Evolutionary conservation across 2,888 invertebrate genomes (phyloP).

Genomic region (Palloptera scutellata): DNA sequence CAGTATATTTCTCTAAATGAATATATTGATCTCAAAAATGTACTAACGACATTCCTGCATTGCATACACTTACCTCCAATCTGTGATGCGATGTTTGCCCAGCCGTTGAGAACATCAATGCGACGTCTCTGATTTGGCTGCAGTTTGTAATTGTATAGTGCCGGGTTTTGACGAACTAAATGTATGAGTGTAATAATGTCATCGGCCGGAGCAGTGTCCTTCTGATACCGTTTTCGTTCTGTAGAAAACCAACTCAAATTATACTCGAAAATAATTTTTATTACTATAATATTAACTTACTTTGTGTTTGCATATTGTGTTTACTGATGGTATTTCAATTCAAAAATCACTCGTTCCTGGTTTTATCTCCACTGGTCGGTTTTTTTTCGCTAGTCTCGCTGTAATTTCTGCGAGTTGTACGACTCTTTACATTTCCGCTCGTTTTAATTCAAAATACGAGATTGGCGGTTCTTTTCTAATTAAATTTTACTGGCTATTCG

Average conservation of each 20-base stretch:
- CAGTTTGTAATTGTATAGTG: slow-evolving; percentile 59
- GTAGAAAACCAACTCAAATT: background rate
- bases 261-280: background rate
- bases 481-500: no score
- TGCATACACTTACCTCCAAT: slow-evolving; percentile 53
- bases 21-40: background rate
- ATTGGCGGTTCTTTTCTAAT: background rate
- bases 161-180: slow-evolving; percentile 58
- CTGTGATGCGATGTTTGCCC: slow-evolving; percentile 55
- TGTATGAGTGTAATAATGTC: slow-evolving; percentile 58
- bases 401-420: slow-evolving; percentile 26
- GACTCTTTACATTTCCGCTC: slow-evolving; percentile 23
- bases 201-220: slow-evolving; percentile 57
- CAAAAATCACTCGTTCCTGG: slow-evolving; percentile 18
- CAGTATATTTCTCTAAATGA: slow-evolving; percentile 50
- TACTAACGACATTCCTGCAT: background rate
- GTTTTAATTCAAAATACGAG: slow-evolving; percentile 25
- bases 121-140: slow-evolving; percentile 56
- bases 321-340: slow-evolving; percentile 1
- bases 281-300: slow-evolving; percentile 31
- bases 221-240: slow-evolving; percentile 59
- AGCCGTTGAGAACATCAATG: slow-evolving; percentile 54
- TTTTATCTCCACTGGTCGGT: slow-evolving; percentile 26
- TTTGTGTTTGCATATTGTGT: slow-evolving; percentile 37
- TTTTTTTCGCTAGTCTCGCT: slow-evolving; percentile 22